Conservation (phyloP, 1,140 invertebrate species). For the Drosophila aff. region DNA sequence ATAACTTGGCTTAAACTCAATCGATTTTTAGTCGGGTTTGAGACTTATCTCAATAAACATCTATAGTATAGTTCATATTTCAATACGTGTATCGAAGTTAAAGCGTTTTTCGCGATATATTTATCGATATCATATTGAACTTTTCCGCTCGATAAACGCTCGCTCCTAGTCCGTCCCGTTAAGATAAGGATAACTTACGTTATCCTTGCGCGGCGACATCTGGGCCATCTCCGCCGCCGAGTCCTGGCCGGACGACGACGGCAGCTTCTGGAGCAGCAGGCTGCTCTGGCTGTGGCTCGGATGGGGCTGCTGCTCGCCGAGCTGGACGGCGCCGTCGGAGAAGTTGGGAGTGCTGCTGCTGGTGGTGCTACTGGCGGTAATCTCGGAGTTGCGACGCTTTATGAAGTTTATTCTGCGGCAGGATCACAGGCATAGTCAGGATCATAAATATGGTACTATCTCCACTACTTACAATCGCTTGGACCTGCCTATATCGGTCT, state of each 20-base stretch:
- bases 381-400: constrained; percentile 85
- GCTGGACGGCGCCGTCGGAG: constrained; percentile 67
- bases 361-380: constrained; percentile 73
- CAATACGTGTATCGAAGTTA: no score
- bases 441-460: not conserved
- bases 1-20: no score
- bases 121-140: not conserved
- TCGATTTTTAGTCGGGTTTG: no score
- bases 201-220: constrained; percentile 85
- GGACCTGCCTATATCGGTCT: constrained; percentile 75
- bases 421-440: not conserved
- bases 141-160: not conserved
- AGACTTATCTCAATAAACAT: no score
- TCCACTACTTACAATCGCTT: constrained; percentile 64
- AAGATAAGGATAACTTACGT: constrained; percentile 68
- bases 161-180: not conserved
- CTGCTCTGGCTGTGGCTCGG: constrained; percentile 69
- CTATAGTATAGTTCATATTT: no score
- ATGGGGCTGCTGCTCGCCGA: constrained; percentile 60
- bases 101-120: not conserved
- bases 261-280: constrained; percentile 48
- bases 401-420: constrained; percentile 86
- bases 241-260: constrained; percentile 48
- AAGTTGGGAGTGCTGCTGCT: constrained; percentile 82
- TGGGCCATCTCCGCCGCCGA: constrained; percentile 75